These are phyloP conservation scores for Speoplatyrhinus poulsoni DNA, from an alignment of 2,113 vertebrate species.

Conservation along the genomic window DNA sequence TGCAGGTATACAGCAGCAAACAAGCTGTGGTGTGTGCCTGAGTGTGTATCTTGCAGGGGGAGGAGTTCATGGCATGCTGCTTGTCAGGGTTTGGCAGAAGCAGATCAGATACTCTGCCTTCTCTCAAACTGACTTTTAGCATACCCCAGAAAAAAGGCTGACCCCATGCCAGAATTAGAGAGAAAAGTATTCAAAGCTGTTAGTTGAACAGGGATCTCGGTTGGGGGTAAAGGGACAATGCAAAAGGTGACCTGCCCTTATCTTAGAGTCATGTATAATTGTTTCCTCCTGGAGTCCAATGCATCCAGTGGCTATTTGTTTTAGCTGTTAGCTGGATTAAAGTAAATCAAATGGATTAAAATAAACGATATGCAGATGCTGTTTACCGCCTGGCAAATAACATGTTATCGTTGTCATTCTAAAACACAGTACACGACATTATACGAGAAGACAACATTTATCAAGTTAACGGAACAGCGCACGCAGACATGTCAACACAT, in stretches of 20 bases:
- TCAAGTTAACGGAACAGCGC: too few species aligned
- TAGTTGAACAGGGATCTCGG: neutral
- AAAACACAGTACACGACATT: slow-evolving; percentile 10
- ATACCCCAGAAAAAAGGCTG: slow-evolving; percentile 9
- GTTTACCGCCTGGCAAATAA: slow-evolving; percentile 2
- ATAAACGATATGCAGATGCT: neutral
- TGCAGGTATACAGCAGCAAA: neutral
- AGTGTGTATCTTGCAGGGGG: neutral
- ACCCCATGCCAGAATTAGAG: slow-evolving; percentile 1
- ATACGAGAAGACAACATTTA: neutral
- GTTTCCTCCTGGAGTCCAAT: slow-evolving; percentile 2
- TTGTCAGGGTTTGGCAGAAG: slow-evolving; percentile 8
- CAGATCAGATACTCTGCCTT: slow-evolving; percentile 7
- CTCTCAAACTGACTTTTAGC: slow-evolving; percentile 10
- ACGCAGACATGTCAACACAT: neutral
- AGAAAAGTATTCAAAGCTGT: neutral
- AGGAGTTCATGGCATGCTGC: neutral
- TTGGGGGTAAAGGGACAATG: neutral
- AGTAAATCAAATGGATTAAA: neutral
- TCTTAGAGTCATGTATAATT: neutral
- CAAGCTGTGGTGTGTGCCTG: neutral
- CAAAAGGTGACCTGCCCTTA: neutral
- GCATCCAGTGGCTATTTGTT: neutral
- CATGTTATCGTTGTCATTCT: neutral
- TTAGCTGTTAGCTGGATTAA: neutral